Evolutionary conservation across 2,888 invertebrate species (phyloP), one percentile per base, ranked within the genome.

Genomic region (Phortica magna): DNA sequence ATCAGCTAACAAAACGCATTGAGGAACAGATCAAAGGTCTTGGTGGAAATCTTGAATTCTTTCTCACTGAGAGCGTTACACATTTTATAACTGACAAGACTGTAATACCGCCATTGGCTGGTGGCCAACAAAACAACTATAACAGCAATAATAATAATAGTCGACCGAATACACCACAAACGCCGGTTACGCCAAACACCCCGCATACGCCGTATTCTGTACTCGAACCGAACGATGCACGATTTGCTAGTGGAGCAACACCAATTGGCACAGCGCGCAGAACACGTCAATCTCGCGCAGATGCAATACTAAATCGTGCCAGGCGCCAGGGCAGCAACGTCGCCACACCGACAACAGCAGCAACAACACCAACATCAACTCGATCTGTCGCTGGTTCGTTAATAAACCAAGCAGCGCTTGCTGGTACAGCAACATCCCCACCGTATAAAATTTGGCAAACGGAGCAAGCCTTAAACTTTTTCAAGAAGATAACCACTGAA

Each of bases 281-380:
- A 73, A 87, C 87, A 80, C 86, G 90, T 67, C 90, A 87, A 82
- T 89, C 91, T 14, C 95, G 96, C 91, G 95, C 95, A 91, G 95
- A 95, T 95, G 95, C 95, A 92, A 96, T 96, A 95, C 94, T 96
- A 91, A 95, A 95, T 93, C 94, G 95, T 92, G 95, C 94, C 92
- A 93, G 93, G 80, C 89, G 84, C 74, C 84, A 83, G 72, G 84
- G 81, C 75, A 83, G 73, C 77, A 76, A 80, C 79, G 53, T 81
- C 77, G 55, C 79, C 77, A 76, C 68, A 79, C 41, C 48, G 77
- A 78, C 14, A 79, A 74, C 64, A 76, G 68, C 64, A 79, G 72
- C 72, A 70, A 74, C 78, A 70, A 70, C 22, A 75, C 43, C 61
- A 71, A 67, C 53, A 71, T 7, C 12, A 67, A 41, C 67, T 19